These are phyloP conservation scores for Rhinogobius similis DNA, from an alignment of 2,113 vertebrate species.

Conservation along the genomic window DNA sequence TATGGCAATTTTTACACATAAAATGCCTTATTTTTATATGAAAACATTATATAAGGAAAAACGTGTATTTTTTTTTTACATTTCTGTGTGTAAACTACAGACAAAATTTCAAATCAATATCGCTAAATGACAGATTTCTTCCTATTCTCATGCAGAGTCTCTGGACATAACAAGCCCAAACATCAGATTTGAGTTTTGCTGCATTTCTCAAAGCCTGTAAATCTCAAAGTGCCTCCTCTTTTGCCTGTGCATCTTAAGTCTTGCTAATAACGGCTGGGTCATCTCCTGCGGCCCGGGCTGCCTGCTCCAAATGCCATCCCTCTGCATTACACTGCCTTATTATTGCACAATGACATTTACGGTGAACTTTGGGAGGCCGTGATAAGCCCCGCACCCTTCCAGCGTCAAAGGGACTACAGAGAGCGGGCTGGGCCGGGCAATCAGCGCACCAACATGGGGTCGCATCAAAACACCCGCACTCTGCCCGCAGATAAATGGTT, in stretches of 20 bases:
- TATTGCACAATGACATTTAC: conserved; percentile 81
- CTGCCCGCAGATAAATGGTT: neutral
- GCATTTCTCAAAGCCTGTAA: too few relatives aligned
- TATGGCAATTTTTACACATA: too few relatives aligned
- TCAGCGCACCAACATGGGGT: conserved; percentile 23
- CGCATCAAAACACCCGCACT: neutral
- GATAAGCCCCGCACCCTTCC: conserved; percentile 73
- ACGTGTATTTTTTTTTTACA: too few relatives aligned
- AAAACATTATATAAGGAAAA: too few relatives aligned
- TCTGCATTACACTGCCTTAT: conserved; percentile 70
- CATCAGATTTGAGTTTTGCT: neutral
- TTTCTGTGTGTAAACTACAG: too few relatives aligned
- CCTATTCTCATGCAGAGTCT: too few relatives aligned
- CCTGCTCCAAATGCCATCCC: conserved; percentile 76
- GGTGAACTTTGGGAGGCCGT: conserved; percentile 79
- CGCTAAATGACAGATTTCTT: too few relatives aligned
- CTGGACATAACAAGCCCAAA: too few relatives aligned
- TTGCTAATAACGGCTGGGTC: conserved; percentile 58
- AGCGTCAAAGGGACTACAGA: conserved; percentile 67
- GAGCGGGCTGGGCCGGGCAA: conserved; percentile 40
- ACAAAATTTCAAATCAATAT: too few relatives aligned
- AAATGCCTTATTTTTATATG: too few relatives aligned
- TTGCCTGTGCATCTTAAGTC: conserved; percentile 14
- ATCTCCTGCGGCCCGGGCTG: conserved; percentile 53
- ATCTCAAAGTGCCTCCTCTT: neutral